Evolutionary conservation across 2,888 invertebrate species (phyloP).

Genomic region (Copidosoma aretas): DNA sequence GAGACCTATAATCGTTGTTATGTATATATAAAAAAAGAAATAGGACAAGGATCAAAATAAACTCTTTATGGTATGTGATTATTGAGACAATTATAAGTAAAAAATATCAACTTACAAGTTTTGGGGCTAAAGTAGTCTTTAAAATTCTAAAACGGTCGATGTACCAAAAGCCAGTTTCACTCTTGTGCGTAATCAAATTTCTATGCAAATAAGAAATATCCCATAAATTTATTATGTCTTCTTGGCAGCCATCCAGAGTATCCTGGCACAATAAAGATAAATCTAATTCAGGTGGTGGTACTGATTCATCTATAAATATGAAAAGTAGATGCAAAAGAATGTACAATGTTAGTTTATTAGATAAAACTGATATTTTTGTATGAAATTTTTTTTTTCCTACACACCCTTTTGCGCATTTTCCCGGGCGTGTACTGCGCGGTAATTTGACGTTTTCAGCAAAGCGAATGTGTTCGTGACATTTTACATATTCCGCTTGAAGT

Average conservation of each 20-base stretch:
- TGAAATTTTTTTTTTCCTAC: too few species aligned
- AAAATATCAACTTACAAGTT: background rate
- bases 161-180: background rate
- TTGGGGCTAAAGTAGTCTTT: background rate
- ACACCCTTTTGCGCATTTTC: too few species aligned
- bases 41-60: background rate
- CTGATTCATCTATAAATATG: too few species aligned
- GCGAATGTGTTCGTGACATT: too few species aligned
- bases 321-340: too few species aligned
- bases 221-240: background rate
- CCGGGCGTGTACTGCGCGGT: too few species aligned
- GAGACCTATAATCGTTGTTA: background rate
- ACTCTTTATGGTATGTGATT: background rate
- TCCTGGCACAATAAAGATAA: background rate
- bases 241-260: background rate
- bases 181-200: background rate
- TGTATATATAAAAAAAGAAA: background rate
- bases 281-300: slow-evolving; percentile 2
- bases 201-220: background rate
- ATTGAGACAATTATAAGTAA: background rate
- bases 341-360: too few species aligned
- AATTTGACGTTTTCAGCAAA: too few species aligned
- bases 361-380: too few species aligned
- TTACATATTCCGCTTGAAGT: too few species aligned
- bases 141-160: background rate